Evolutionary conservation across 2,797 vertebrate species (phyloP).

Genomic region (Triplophysa yarkandensis): DNA sequence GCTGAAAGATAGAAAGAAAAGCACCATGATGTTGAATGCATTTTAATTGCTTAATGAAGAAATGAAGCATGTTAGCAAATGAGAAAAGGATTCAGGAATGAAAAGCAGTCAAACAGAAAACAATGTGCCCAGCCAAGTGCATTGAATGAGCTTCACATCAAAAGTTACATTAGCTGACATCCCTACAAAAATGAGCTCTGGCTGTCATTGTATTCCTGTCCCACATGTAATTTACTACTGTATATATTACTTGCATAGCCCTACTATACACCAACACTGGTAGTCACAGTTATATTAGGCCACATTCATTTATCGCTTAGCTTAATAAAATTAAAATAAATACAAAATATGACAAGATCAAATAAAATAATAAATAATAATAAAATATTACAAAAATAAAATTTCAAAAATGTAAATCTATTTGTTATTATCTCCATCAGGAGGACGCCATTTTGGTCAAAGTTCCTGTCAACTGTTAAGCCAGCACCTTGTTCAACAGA

Average conservation of each 20-base stretch:
- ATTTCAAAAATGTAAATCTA: not conserved
- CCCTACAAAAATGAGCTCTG: not conserved
- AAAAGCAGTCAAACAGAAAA: constrained; percentile 34
- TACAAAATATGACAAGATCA: too few relatives aligned
- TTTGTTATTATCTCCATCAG: not conserved
- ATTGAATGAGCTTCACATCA: not conserved
- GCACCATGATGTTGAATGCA: not conserved
- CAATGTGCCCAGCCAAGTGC: constrained; percentile 1
- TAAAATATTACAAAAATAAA: too few relatives aligned
- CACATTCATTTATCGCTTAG: too few relatives aligned
- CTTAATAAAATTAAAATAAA: too few relatives aligned
- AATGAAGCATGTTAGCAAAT: constrained; percentile 22
- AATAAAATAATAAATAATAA: too few relatives aligned
- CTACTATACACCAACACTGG: too few relatives aligned
- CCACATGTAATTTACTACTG: not conserved
- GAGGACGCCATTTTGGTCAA: not conserved
- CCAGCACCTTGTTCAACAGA: not conserved
- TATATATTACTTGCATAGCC: not conserved
- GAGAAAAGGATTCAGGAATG: constrained; percentile 31
- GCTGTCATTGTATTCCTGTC: not conserved
- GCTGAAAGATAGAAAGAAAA: not conserved
- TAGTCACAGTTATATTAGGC: not conserved
- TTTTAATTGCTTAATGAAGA: constrained; percentile 27
- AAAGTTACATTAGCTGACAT: constrained; percentile 8
- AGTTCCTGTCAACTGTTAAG: not conserved